phyloP scores from a whole-genome alignment of 2,113 vertebrate genomes.

The Mustela lutreola region DNA sequence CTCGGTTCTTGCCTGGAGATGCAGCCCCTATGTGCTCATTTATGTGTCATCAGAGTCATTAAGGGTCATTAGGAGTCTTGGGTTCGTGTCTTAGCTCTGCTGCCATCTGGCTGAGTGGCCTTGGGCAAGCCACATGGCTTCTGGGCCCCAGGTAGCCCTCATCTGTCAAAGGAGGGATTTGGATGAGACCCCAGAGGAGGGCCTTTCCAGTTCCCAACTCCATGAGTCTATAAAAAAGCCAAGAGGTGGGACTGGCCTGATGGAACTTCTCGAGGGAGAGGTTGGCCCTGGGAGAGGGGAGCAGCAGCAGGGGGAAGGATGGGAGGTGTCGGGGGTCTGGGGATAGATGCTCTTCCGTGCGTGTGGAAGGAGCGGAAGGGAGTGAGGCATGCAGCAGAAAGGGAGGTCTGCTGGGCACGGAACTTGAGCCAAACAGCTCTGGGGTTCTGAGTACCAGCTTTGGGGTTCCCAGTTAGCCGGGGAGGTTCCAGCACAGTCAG shows the following conservation, averaged over 20 bases:
- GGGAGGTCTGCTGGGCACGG: not conserved
- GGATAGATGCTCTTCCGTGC: not conserved
- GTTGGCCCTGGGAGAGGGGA: not conserved
- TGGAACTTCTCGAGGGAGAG: not conserved
- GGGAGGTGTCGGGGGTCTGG: not conserved
- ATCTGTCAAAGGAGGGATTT: not conserved
- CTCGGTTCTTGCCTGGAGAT: not conserved
- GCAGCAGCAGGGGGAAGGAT: not conserved
- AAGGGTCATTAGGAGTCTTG: constrained; percentile 64
- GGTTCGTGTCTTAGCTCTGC: constrained; percentile 48
- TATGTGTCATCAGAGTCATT: constrained; percentile 60
- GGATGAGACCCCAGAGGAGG: not conserved
- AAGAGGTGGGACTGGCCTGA: not conserved
- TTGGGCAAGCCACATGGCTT: not conserved
- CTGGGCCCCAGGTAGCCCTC: not conserved
- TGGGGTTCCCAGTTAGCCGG: constrained; percentile 6
- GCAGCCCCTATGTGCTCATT: not conserved
- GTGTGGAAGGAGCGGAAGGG: not conserved
- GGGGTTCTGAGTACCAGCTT: not conserved
- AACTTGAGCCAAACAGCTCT: not conserved
- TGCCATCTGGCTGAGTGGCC: constrained; percentile 59
- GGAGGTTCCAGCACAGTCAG: not conserved
- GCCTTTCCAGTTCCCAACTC: not conserved
- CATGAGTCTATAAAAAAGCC: rapidly evolving
- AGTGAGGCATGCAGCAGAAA: not conserved